Conservation (phyloP, 2,113 vertebrate genomes). For the Aphelocoma coerulescens region DNA sequence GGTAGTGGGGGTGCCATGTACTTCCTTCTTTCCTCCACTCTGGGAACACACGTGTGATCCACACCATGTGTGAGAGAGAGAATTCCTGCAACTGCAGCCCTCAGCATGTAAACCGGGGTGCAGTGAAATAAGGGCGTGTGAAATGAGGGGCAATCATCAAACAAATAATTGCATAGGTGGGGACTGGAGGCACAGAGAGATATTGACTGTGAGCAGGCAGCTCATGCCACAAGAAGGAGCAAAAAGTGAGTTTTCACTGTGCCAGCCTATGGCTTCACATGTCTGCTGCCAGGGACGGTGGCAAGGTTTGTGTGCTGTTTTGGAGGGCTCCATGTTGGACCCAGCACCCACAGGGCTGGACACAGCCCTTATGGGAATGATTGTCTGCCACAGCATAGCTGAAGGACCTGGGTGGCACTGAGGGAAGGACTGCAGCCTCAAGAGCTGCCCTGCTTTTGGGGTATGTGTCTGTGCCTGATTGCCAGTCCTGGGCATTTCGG, state of each 20-base stretch:
- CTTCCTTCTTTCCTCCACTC: not conserved
- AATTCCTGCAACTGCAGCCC: not conserved
- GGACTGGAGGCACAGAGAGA: not conserved
- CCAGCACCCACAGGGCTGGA: not conserved
- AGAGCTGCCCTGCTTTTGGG: accelerated
- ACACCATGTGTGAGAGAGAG: accelerated
- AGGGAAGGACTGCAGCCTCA: not conserved
- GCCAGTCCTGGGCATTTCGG: not conserved
- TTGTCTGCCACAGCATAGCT: accelerated
- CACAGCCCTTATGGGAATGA: accelerated
- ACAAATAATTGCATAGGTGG: not conserved
- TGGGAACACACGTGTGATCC: accelerated
- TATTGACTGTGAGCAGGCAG: not conserved
- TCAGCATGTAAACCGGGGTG: accelerated
- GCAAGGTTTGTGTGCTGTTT: not conserved
- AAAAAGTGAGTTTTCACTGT: not conserved
- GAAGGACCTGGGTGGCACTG: accelerated
- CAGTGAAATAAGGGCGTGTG: accelerated
- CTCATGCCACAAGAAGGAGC: not conserved
- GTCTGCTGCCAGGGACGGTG: accelerated
- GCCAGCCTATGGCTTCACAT: accelerated
- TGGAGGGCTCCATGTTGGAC: not conserved
- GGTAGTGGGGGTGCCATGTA: not conserved
- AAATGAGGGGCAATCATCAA: not conserved
- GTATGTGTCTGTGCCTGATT: not conserved